Evolutionary conservation across 64 coral and sea anemone species (phyloP).

Genomic region (Dendrophyllia cribrosa): DNA sequence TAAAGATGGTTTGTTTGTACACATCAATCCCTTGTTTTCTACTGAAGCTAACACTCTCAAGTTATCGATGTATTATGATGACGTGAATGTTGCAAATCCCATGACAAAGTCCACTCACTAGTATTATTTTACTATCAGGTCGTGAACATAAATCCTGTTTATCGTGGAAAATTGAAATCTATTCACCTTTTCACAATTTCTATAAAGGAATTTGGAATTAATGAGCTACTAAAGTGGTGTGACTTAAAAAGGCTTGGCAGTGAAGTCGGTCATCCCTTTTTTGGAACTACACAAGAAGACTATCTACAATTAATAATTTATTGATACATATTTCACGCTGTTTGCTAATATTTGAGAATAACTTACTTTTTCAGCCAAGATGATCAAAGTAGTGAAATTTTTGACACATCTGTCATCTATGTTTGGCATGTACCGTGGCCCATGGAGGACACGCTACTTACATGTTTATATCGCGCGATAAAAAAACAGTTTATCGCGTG

Average conservation of each 20-base stretch:
- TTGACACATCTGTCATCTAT: no score
- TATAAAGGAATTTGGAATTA: not conserved
- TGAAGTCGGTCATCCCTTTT: not conserved
- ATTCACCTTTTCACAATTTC: constrained; percentile 25
- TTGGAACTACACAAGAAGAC: no score
- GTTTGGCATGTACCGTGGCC: not conserved
- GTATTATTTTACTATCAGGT: constrained; percentile 8
- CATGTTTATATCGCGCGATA: constrained; percentile 12
- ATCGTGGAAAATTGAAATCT: not conserved
- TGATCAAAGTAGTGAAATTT: no score
- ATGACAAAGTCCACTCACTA: not conserved
- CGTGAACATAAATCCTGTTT: constrained; percentile 1
- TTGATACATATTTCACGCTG: no score
- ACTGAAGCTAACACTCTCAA: not conserved
- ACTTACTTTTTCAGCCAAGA: no score
- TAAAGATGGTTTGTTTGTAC: constrained; percentile 33
- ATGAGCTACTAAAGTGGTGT: not conserved
- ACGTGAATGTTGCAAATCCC: not conserved
- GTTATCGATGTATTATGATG: constrained; percentile 15
- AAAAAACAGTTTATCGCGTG: not conserved
- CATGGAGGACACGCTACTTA: not conserved
- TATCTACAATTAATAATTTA: no score
- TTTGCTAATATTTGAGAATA: no score
- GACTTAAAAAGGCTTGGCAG: not conserved
- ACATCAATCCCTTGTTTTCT: not conserved